A percentile compares a stretch with the other conserved stretches of the same genome.
phyloP scores from a whole-genome alignment of 2,888 invertebrate genomes.

The Thymelicus sylvestris region DNA sequence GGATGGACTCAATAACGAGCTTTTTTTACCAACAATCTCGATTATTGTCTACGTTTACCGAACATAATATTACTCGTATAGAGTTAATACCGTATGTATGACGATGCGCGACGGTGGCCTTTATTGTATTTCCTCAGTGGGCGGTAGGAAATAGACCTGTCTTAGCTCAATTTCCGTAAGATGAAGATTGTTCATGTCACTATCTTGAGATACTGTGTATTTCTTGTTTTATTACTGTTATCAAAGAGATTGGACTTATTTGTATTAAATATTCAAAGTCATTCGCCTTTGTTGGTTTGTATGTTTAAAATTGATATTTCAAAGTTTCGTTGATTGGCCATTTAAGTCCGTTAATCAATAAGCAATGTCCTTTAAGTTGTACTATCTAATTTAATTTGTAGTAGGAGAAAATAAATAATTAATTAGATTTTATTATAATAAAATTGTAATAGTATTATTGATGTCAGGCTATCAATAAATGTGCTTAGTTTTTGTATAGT shows the following conservation, averaged over 20 bases:
- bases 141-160: slow-evolving; percentile 19
- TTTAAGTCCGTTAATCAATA: too few species aligned
- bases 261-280: too few species aligned
- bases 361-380: too few species aligned
- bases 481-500: too few species aligned
- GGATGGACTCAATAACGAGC: slow-evolving; percentile 1
- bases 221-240: not conserved
- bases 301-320: too few species aligned
- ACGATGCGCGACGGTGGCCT: slow-evolving; percentile 14
- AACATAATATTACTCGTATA: slow-evolving; percentile 19
- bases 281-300: too few species aligned
- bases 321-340: too few species aligned
- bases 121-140: slow-evolving; percentile 19
- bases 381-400: too few species aligned
- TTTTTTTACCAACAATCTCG: slow-evolving; percentile 7
- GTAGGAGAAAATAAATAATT: too few species aligned
- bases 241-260: not conserved
- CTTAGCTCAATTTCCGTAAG: slow-evolving; percentile 27
- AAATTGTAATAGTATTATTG: too few species aligned
- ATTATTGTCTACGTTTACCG: slow-evolving; percentile 4
- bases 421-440: too few species aligned
- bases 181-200: slow-evolving; percentile 8
- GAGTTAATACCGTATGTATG: slow-evolving; percentile 24
- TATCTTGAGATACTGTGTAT: slow-evolving; percentile 4
- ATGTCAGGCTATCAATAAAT: too few species aligned